Evolutionary conservation across 2,797 vertebrate species (phyloP), one percentile per base, ranked within the genome.

Genomic region (Gymnoscopelus braueri): DNA sequence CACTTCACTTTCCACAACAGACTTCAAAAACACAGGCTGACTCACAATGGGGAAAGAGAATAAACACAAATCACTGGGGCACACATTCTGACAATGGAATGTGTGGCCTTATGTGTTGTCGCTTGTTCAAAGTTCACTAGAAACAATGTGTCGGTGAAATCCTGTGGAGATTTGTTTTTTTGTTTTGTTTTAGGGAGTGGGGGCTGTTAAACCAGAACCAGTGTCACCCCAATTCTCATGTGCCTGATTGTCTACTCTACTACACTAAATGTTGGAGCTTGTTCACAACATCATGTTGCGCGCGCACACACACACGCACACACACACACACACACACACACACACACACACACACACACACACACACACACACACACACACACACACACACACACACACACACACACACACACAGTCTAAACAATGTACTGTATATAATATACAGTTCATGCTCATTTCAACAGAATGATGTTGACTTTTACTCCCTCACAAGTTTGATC

Each of bases 131-230:
- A 73, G 59, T 71, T 65, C 62, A 55, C 49, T 29, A 44, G 63
- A 14, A 54, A 50, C 56, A 68, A 60, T 39, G 44, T n/a, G 32
- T 23, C 67, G 55, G 67, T 53, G 39, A 65, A 48, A 71, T 71
- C 24, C 35, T 14, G 53, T 60, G 54, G 12, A 29, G 55, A 63
- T 8, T 9, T 44, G 7, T 8, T 44, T 6, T 44, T 8, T 8
- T 44, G 19, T 9, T 44, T 39, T 8, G 9, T 44, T 44, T 44
- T 6, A 9, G 39, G 8, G 39, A 6, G 52, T 48, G 57, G 35
- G 19, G 39, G 23, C 47, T 5, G 13, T 59, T 44, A 57, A 19
- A 56, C n/a, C 35, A 66, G 3, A 3, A 60, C 15, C 51, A 65
- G 44, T 57, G 23, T 13, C 48, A 57, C 19, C 15, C n/a, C 19